phyloP scores from a whole-genome alignment of 2,797 vertebrate species.

The Tapirus indicus region DNA sequence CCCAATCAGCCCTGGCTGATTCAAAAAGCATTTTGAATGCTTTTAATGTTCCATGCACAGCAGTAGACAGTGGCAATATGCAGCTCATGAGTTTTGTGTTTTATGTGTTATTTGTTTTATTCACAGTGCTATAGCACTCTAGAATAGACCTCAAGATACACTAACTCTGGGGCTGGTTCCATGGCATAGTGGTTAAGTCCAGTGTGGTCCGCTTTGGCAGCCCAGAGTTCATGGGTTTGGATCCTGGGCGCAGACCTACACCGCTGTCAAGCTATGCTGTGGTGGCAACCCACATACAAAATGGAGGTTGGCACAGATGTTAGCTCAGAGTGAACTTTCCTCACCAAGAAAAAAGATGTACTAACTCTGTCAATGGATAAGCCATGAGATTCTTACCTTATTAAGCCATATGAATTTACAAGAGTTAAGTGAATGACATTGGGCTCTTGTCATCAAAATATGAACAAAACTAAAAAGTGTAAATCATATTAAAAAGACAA shows the following conservation, averaged over 20 bases:
- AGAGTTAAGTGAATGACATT: background rate
- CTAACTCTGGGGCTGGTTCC: background rate
- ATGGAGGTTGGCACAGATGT: no score
- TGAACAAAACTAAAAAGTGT: background rate
- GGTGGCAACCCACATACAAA: no score
- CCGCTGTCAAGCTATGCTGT: no score
- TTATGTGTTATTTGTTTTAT: background rate
- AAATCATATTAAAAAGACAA: conserved; percentile 17
- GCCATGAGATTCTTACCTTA: background rate
- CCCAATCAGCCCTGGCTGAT: background rate
- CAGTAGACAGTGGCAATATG: background rate
- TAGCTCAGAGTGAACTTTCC: no score
- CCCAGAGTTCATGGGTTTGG: no score
- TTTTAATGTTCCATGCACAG: background rate
- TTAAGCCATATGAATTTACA: background rate
- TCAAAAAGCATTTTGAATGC: background rate
- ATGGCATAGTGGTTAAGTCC: no score
- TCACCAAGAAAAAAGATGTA: background rate
- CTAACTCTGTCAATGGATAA: background rate
- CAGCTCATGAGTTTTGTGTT: background rate
- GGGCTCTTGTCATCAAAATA: background rate
- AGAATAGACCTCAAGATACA: background rate
- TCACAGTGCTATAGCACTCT: background rate
- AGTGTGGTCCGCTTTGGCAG: no score
- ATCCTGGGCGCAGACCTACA: no score